Conservation (phyloP, 2,888 invertebrate species). For the Mantis religiosa region DNA sequence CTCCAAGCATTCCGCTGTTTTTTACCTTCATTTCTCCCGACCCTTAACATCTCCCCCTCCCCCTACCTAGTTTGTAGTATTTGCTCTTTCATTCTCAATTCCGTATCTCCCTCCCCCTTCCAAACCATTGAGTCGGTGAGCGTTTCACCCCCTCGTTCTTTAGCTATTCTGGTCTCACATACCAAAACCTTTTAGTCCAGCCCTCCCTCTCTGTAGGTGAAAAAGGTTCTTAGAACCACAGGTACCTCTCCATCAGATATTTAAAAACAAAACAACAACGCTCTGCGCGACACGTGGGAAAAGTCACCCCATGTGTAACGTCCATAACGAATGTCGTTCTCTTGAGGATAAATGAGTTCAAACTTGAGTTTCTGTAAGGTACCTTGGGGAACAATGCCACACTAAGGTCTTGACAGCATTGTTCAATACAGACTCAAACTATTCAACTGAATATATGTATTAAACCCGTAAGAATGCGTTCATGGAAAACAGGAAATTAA, state of each 20-base stretch:
- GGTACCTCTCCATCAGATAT: background rate
- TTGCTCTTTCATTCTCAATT: background rate
- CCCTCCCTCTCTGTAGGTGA: background rate
- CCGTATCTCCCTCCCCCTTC: background rate
- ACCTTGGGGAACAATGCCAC: no score
- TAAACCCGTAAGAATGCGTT: no score
- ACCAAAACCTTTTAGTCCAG: conserved; percentile 1
- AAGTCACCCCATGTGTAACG: background rate
- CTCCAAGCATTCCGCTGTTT: background rate
- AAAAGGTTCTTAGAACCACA: background rate
- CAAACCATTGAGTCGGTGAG: background rate
- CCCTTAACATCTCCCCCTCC: background rate
- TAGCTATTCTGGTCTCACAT: background rate
- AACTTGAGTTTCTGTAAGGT: no score
- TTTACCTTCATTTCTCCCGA: background rate
- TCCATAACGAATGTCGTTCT: background rate
- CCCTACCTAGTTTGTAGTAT: background rate
- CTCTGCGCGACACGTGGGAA: background rate
- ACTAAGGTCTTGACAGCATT: no score
- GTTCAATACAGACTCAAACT: no score
- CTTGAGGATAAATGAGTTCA: no score
- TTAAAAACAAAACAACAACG: background rate
- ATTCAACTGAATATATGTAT: no score
- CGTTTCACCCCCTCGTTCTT: background rate
- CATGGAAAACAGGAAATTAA: no score